Percentiles rank a stretch among this genome's conserved stretches.
These are phyloP conservation scores for Myiotriccus ornatus DNA, from an alignment of 2,797 vertebrate genomes.

Conservation along the genomic window DNA sequence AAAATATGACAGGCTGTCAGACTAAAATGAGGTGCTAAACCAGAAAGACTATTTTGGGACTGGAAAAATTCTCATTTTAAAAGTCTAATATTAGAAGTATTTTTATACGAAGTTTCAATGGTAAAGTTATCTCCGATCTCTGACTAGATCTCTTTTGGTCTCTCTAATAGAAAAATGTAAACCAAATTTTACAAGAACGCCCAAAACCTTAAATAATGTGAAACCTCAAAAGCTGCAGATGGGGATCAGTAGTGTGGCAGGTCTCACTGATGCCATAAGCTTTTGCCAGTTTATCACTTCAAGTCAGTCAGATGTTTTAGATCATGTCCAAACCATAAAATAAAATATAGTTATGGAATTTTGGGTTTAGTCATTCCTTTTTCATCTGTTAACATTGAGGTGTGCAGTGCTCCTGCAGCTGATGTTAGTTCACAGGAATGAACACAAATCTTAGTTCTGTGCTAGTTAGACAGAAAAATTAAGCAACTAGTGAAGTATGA, in stretches of 20 bases:
- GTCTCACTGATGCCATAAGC: neutral
- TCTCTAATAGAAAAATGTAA: constrained; percentile 27
- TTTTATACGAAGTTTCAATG: constrained; percentile 38
- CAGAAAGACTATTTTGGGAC: constrained; percentile 59
- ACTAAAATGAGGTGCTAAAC: constrained; percentile 61
- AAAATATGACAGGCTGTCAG: constrained; percentile 63
- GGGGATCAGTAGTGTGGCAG: neutral
- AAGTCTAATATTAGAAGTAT: constrained; percentile 46
- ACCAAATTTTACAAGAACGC: neutral
- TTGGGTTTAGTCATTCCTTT: neutral
- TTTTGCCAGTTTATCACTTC: constrained; percentile 16
- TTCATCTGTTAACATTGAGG: neutral
- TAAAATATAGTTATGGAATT: neutral
- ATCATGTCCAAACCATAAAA: neutral
- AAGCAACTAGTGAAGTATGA: neutral
- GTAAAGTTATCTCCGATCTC: constrained; percentile 31
- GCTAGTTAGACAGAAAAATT: neutral
- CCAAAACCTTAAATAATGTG: neutral
- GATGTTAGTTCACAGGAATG: neutral
- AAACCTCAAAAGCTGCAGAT: constrained; percentile 6
- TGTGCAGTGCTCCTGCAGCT: neutral
- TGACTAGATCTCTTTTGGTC: neutral
- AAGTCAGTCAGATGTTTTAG: neutral
- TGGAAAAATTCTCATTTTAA: constrained; percentile 59
- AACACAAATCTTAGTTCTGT: neutral